Evolutionary conservation across 2,797 vertebrate genomes (phyloP).

Genomic region (Neomorphus geoffroyi): DNA sequence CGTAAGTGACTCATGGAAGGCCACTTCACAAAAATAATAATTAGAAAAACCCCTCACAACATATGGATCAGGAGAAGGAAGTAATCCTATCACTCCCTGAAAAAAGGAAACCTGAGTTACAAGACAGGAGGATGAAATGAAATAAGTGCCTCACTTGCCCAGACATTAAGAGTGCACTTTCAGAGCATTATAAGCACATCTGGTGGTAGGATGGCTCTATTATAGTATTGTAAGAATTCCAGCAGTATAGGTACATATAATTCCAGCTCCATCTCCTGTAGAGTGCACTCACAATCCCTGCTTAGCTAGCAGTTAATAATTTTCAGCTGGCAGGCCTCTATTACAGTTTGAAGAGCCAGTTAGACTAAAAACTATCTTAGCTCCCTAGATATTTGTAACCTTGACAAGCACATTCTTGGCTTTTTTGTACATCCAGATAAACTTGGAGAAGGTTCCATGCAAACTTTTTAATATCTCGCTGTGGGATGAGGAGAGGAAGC

Average conservation of each 20-base stretch:
- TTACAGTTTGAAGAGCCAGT: conserved; percentile 41
- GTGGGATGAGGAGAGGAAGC: conserved; percentile 57
- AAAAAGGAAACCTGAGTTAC: conserved; percentile 44
- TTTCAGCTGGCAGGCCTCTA: conserved; percentile 29
- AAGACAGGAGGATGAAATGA: conserved; percentile 42
- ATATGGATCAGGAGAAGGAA: conserved; percentile 32
- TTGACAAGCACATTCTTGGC: conserved; percentile 54
- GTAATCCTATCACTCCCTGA: conserved; percentile 25
- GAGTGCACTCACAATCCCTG: conserved; percentile 1
- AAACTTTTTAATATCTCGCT: conserved; percentile 57
- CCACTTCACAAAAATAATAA: conserved; percentile 17
- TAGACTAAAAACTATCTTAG: conserved; percentile 23
- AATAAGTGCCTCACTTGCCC: conserved; percentile 43
- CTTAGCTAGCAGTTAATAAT: conserved; percentile 57
- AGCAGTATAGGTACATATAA: conserved; percentile 40
- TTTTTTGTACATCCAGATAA: conserved; percentile 57
- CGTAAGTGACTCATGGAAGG: conserved; percentile 34
- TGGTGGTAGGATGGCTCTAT: conserved; percentile 62
- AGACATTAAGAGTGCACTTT: conserved; percentile 34
- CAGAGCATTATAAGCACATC: conserved; percentile 53
- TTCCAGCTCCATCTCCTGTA: conserved; percentile 8
- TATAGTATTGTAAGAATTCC: conserved; percentile 35
- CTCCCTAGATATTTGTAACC: conserved; percentile 55
- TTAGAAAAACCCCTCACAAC: neutral
- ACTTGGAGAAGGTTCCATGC: conserved; percentile 35